A percentile compares a stretch with the other conserved stretches of the same genome.
Evolutionary conservation across 2,797 vertebrate genomes (phyloP).

Genomic region (Phrynocephalus guinanensis): DNA sequence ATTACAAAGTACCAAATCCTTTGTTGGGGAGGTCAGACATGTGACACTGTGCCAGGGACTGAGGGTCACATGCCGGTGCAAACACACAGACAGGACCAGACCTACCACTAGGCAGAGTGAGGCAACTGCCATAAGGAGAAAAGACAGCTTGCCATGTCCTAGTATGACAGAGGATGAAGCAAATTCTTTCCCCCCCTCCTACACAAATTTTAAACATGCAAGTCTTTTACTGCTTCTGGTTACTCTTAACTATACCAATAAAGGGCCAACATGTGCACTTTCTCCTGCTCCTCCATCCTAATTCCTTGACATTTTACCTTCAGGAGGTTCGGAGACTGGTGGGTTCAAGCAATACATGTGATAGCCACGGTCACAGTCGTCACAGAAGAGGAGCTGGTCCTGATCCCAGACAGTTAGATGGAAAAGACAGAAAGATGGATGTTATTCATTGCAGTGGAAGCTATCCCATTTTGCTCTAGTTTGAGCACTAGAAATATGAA

Average conservation of each 20-base stretch:
- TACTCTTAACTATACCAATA: not conserved
- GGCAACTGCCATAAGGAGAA: not conserved
- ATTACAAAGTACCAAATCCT: not conserved
- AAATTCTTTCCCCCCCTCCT: not conserved
- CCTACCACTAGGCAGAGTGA: not conserved
- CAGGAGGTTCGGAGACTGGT: conserved; percentile 94
- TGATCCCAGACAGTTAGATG: conserved; percentile 66
- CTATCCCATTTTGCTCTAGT: conserved; percentile 42
- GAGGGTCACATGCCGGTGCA: not conserved
- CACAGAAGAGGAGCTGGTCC: conserved; percentile 99
- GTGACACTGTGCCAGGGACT: not conserved
- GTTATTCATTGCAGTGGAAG: conserved; percentile 48
- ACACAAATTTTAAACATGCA: conserved; percentile 5
- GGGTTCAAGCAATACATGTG: conserved; percentile 99
- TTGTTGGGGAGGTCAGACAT: no score
- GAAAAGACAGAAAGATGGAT: conserved; percentile 28
- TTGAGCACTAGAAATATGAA: conserved; percentile 34
- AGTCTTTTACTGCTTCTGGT: not conserved
- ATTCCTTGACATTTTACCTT: conserved; percentile 81
- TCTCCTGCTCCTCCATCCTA: conserved; percentile 6
- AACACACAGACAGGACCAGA: not conserved
- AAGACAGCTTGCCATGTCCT: no score
- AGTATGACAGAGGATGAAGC: not conserved
- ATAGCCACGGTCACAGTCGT: conserved; percentile 98
- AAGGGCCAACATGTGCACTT: conserved; percentile 10